Conservation (phyloP, 1,140 invertebrate species). For the Aphis gossypii region DNA sequence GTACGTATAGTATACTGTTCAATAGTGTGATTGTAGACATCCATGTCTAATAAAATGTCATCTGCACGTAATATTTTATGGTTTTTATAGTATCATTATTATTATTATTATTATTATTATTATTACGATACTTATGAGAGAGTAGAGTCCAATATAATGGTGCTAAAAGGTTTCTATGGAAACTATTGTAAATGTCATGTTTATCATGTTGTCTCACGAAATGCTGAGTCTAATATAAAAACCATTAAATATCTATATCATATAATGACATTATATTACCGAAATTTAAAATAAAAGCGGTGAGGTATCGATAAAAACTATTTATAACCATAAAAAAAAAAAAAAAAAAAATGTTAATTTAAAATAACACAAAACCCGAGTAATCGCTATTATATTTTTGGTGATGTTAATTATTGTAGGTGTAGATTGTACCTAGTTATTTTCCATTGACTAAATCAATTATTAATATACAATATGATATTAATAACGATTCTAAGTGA, state of each 20-base stretch:
- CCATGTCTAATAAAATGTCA: slow-evolving; percentile 16
- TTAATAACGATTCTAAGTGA: too few relatives aligned
- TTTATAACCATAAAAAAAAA: too few relatives aligned
- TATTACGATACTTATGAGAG: not conserved
- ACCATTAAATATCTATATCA: not conserved
- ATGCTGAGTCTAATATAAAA: not conserved
- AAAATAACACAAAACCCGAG: too few relatives aligned
- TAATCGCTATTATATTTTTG: too few relatives aligned
- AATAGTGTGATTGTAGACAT: not conserved
- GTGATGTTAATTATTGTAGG: too few relatives aligned
- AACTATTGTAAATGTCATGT: not conserved
- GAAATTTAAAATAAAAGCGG: not conserved
- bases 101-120: too few relatives aligned
- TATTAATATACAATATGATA: too few relatives aligned
- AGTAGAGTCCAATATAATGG: not conserved
- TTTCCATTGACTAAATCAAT: too few relatives aligned
- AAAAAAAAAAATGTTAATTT: not conserved
- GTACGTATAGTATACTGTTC: not conserved
- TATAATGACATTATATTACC: not conserved
- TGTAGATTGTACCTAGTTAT: too few relatives aligned
- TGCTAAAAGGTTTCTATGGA: not conserved
- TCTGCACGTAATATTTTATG: slow-evolving; percentile 14
- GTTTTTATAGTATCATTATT: not conserved
- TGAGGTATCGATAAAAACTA: not conserved
- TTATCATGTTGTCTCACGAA: not conserved